A percentile compares a stretch with the other conserved stretches of the same genome.
Evolutionary conservation across 2,797 vertebrate species (phyloP).

Genomic region (Syngnathus rostellatus): DNA sequence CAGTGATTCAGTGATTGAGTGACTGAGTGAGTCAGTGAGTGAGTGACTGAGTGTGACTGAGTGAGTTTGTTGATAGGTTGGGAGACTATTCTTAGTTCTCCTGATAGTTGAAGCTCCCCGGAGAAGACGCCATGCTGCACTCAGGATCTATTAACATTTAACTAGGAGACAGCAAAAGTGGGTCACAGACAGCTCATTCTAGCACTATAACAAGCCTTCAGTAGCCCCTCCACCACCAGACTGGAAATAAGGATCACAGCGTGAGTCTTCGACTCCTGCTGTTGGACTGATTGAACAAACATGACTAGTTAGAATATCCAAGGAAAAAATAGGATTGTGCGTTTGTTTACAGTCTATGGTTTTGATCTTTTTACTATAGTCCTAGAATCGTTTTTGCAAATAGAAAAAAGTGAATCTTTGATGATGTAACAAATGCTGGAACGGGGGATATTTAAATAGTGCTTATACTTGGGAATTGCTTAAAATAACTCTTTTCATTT

Average conservation of each 20-base stretch:
- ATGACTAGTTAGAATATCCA: too few relatives aligned
- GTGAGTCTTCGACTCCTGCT: neutral
- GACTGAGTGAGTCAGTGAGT: neutral
- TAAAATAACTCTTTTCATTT: neutral
- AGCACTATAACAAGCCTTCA: conserved; percentile 19
- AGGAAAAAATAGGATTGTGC: neutral
- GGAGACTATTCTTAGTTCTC: conserved; percentile 58
- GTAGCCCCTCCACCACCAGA: conserved; percentile 25
- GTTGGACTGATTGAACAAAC: conserved; percentile 1
- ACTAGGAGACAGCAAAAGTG: conserved; percentile 58
- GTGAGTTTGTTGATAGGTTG: conserved; percentile 21
- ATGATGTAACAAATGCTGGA: neutral
- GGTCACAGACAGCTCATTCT: conserved; percentile 57
- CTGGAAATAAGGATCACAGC: conserved; percentile 16
- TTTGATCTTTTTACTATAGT: neutral
- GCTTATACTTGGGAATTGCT: neutral
- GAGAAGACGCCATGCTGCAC: conserved; percentile 57
- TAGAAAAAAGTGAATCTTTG: neutral
- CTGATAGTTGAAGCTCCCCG: conserved; percentile 50
- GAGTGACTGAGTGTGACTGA: neutral
- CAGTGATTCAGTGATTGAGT: neutral
- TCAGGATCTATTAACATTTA: conserved; percentile 72
- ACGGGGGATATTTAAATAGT: neutral
- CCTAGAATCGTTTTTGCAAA: neutral
- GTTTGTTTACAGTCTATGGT: neutral